Evolutionary conservation across 2,888 invertebrate genomes (phyloP).

Genomic region (Agonum fuliginosum): DNA sequence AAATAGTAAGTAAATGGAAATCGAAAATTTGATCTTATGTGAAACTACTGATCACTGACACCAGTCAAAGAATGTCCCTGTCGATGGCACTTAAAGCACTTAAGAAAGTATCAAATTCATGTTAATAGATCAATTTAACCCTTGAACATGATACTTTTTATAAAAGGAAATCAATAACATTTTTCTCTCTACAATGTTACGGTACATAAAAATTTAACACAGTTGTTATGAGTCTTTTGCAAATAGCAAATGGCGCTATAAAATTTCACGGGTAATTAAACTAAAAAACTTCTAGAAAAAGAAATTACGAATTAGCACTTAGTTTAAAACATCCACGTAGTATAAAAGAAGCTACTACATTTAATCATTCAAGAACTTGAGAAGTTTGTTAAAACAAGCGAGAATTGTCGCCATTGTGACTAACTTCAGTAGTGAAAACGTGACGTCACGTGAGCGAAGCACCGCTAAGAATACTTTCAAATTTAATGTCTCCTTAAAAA

Average conservation of each 20-base stretch:
- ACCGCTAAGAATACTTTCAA: slow-evolving; percentile 22
- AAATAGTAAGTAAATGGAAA: no score
- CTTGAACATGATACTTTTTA: not conserved
- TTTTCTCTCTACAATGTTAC: not conserved
- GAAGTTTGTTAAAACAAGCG: slow-evolving; percentile 35
- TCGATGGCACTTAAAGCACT: slow-evolving; percentile 28
- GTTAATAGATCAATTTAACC: slow-evolving; percentile 34
- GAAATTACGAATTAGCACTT: slow-evolving; percentile 38
- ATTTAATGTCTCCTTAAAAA: slow-evolving; percentile 55
- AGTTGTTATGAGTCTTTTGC: slow-evolving; percentile 17
- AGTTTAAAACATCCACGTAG: slow-evolving; percentile 5
- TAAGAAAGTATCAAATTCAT: slow-evolving; percentile 31
- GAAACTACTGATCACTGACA: not conserved
- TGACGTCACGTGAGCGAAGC: slow-evolving; percentile 20
- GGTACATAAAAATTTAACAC: not conserved
- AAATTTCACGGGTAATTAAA: slow-evolving; percentile 32
- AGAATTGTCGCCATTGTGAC: slow-evolving; percentile 26
- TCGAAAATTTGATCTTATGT: slow-evolving; percentile 18
- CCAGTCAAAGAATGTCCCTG: not conserved
- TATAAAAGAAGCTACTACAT: slow-evolving; percentile 18
- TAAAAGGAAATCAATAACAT: slow-evolving; percentile 18
- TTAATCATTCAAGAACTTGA: slow-evolving; percentile 24
- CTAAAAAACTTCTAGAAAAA: slow-evolving; percentile 21
- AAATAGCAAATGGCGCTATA: not conserved
- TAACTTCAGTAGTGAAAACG: slow-evolving; percentile 32